Base-by-base conservation (phyloP, 2,113 vertebrate species). In the Ancistrus triradiatus region DNA sequence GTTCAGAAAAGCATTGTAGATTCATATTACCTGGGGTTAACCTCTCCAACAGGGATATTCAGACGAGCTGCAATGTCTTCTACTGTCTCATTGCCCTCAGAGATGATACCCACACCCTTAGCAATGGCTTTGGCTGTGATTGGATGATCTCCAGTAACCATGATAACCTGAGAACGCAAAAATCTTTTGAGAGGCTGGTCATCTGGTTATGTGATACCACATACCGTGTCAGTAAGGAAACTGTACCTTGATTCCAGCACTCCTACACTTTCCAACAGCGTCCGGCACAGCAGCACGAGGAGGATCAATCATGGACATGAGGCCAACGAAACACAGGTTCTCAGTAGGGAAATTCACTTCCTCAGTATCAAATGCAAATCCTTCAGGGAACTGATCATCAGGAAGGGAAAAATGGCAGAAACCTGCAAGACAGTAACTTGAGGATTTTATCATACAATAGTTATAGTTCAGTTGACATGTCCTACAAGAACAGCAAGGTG, bases 111-210 rank as follows among this genome's bases (percentile, higher is more conserved):
- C n/a, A 97, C 93, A 0, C 93, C 93, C 53, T 93, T 97, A 63
- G 93, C 93, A 0, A 97, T 97, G 71, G 94, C 94, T 69, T 95
- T 97, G 65, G 93, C 94, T 2, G 92, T 95, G 82, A 97, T 96
- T 6, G 93, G 94, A 77, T 96, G 93, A 60, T 96, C 93, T 11
- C 94, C 93, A 0, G 92, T 96, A 25, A 97, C 91, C 94, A 95
- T 95, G 79, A 97, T 96, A 52, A 96, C 92, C 94, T 95, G 25
- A 22, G n/a, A 66, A 37, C 40, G 15, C 65, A 63, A 35, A 51
- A 55, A 42, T 7, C 48, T 55, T 13, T 65, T 40, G 3, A n/a
- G 14, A 46, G 24, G 27, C 10, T 4, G 14, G 31, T 47, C 22
- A 40, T 48, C 2, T 58, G 21, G n/a, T n/a, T n/a, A 17, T 43